These are phyloP conservation scores for Torymus auratus DNA, from an alignment of 2,888 invertebrate genomes.

Conservation along the genomic window DNA sequence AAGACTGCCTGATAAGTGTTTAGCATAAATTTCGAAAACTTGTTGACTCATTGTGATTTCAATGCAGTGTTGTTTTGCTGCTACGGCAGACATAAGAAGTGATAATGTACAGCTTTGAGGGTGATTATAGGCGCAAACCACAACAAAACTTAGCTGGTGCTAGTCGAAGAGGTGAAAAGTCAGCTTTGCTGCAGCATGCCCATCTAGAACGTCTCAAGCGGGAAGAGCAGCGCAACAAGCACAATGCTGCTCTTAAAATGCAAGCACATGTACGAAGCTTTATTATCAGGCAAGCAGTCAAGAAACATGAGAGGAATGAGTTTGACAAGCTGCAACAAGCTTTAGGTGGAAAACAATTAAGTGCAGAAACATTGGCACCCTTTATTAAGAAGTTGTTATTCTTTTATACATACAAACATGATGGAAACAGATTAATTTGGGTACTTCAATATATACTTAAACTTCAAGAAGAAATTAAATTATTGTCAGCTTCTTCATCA, in stretches of 20 bases:
- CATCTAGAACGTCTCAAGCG: conserved; percentile 92
- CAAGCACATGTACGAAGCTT: conserved; percentile 90
- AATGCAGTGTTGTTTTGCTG: conserved; percentile 42
- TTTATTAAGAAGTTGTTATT: conserved; percentile 85
- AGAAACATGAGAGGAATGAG: conserved; percentile 81
- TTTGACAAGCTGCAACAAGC: conserved; percentile 83
- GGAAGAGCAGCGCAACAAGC: conserved; percentile 87
- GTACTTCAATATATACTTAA: conserved; percentile 76
- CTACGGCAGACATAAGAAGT: not conserved
- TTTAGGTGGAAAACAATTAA: conserved; percentile 76
- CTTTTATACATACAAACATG: conserved; percentile 85
- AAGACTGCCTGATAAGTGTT: conserved; percentile 24
- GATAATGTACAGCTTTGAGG: conserved; percentile 88
- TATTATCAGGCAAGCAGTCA: conserved; percentile 83
- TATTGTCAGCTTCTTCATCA: conserved; percentile 68
- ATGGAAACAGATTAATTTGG: conserved; percentile 81
- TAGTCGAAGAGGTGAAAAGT: conserved; percentile 84
- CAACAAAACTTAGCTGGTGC: conserved; percentile 93
- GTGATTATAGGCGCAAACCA: conserved; percentile 91
- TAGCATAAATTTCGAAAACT: conserved; percentile 44
- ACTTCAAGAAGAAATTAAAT: conserved; percentile 73
- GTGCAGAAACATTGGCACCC: conserved; percentile 77
- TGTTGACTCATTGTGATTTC: conserved; percentile 55
- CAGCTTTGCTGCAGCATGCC: conserved; percentile 86
- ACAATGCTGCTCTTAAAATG: conserved; percentile 87